A percentile compares a stretch with the other conserved stretches of the same genome.
Conservation (phyloP, 2,113 vertebrate genomes). For the Nipponia nippon region DNA sequence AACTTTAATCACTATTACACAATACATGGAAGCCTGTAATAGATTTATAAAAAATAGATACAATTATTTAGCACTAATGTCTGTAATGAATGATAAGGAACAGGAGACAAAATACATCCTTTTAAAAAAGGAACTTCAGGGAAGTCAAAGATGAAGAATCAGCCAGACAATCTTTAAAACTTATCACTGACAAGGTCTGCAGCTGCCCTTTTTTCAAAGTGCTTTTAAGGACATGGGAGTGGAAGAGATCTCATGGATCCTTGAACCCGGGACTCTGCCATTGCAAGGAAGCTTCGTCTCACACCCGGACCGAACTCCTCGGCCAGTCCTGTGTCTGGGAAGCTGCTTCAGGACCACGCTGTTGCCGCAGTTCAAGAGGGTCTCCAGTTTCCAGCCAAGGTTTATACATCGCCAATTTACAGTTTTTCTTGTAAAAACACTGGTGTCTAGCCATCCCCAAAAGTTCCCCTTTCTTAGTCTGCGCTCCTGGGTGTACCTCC, state of each 20-base stretch:
- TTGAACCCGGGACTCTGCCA: background rate
- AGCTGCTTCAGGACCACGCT: background rate
- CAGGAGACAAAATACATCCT: background rate
- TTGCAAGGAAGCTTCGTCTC: background rate
- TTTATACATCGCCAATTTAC: background rate
- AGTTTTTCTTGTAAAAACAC: background rate
- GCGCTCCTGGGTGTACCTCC: background rate
- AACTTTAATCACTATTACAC: slow-evolving; percentile 50
- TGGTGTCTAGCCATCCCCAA: background rate
- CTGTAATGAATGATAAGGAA: slow-evolving; percentile 18
- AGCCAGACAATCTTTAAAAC: background rate
- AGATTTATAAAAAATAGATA: slow-evolving; percentile 54
- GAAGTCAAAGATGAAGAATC: background rate
- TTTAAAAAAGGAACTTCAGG: background rate
- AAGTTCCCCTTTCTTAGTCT: background rate
- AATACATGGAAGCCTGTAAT: slow-evolving; percentile 30
- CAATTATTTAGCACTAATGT: slow-evolving; percentile 38
- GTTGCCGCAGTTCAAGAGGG: background rate
- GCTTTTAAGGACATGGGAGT: slow-evolving; percentile 40
- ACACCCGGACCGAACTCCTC: background rate
- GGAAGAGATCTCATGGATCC: background rate
- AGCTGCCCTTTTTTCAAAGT: background rate
- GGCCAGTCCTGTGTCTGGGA: background rate
- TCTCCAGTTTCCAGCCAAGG: background rate
- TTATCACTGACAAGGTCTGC: background rate